phyloP scores from a whole-genome alignment of 2,797 vertebrate species.

The Darevskia mixta region DNA sequence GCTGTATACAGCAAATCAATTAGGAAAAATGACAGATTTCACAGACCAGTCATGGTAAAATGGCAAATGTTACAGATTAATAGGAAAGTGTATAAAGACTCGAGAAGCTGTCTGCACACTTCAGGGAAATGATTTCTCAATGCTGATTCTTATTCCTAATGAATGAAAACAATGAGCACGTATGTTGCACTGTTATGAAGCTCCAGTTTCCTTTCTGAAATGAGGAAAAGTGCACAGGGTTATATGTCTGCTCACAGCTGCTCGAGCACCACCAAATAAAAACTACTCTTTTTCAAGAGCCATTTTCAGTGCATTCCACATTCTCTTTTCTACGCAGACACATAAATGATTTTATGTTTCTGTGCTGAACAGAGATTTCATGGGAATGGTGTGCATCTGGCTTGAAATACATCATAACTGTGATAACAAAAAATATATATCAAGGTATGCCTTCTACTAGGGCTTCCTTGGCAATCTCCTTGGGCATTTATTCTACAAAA shows the following conservation, averaged over 20 bases:
- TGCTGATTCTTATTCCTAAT: background rate
- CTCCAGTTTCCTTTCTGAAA: background rate
- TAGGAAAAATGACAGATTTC: conserved; percentile 1
- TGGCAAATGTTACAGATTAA: conserved; percentile 1
- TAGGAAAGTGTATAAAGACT: background rate
- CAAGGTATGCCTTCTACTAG: background rate
- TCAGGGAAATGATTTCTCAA: background rate
- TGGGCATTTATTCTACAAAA: too few relatives aligned
- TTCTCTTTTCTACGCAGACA: too few relatives aligned
- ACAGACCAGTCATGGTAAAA: background rate
- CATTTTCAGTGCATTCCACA: too few relatives aligned
- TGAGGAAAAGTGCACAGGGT: background rate
- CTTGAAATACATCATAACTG: background rate
- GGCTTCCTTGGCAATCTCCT: background rate
- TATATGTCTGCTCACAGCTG: background rate
- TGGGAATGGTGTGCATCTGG: background rate
- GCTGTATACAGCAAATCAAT: background rate
- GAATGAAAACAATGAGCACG: background rate
- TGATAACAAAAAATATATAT: background rate
- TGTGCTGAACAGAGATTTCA: too few relatives aligned
- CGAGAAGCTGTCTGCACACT: background rate
- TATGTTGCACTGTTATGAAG: background rate
- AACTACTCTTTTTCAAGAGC: too few relatives aligned
- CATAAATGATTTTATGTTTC: too few relatives aligned
- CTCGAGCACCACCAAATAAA: background rate